Conservation (phyloP, 2,797 vertebrate genomes). For the Kryptopterus vitreolus region DNA sequence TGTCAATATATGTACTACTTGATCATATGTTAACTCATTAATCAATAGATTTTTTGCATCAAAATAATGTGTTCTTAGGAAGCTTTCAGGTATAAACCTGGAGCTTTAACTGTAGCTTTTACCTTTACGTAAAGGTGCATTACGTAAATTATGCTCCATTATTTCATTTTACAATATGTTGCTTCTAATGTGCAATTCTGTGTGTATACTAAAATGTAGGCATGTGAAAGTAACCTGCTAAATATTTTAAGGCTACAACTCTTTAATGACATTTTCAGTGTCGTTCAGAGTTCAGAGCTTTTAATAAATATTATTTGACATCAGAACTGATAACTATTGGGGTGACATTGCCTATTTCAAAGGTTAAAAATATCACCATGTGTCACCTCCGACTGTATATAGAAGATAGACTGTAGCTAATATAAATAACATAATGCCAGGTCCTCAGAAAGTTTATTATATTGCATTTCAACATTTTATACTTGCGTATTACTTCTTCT, state of each 20-base stretch:
- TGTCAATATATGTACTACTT: background rate
- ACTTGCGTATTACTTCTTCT: background rate
- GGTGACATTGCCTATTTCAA: background rate
- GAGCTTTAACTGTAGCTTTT: background rate
- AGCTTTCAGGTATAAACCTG: background rate
- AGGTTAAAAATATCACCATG: background rate
- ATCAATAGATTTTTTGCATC: background rate
- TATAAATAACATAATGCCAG: background rate
- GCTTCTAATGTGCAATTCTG: background rate
- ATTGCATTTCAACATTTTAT: background rate
- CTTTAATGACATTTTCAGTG: background rate
- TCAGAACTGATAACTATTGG: background rate
- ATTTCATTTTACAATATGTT: background rate
- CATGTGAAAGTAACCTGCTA: too few species aligned
- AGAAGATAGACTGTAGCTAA: background rate
- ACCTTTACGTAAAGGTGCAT: background rate
- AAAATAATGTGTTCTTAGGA: background rate
- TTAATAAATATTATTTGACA: background rate
- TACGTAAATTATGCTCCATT: background rate
- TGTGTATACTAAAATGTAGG: too few species aligned
- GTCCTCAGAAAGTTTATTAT: background rate
- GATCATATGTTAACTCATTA: background rate
- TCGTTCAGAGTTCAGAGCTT: background rate
- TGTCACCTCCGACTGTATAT: background rate
- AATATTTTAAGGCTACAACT: background rate